Conservation (phyloP, 2,888 invertebrate genomes). For the Drosophila robusta region DNA sequence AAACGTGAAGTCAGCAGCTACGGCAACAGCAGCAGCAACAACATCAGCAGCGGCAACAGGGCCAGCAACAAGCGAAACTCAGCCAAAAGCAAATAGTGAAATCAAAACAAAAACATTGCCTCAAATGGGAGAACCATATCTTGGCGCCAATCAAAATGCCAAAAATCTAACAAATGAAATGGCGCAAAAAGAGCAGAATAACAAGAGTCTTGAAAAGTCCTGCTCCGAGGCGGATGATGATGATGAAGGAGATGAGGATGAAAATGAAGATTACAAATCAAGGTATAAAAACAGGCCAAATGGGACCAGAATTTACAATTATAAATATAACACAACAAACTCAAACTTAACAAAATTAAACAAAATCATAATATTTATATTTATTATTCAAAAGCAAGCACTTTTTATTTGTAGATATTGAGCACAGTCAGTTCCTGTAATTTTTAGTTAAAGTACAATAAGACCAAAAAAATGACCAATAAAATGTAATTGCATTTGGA, state of each 20-base stretch:
- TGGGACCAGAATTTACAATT: not conserved
- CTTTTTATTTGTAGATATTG: not conserved
- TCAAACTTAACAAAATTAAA: not conserved
- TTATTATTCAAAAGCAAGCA: not conserved
- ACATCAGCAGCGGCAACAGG: slow-evolving; percentile 31
- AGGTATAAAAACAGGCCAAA: slow-evolving; percentile 28
- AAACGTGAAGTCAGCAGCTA: slow-evolving; percentile 54
- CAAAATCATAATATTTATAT: not conserved
- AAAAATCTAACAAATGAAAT: slow-evolving; percentile 17
- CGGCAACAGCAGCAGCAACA: slow-evolving; percentile 31
- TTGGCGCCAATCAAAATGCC: slow-evolving; percentile 67
- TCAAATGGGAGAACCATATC: slow-evolving; percentile 66
- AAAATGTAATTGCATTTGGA: not conserved
- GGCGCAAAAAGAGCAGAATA: slow-evolving; percentile 15
- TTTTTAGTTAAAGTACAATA: not conserved
- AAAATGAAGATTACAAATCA: slow-evolving; percentile 42
- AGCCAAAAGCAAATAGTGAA: slow-evolving; percentile 68
- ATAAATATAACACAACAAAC: not conserved
- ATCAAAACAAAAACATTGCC: slow-evolving; percentile 78
- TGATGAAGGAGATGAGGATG: slow-evolving; percentile 57
- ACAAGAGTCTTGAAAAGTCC: slow-evolving; percentile 32
- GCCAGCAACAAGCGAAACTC: slow-evolving; percentile 68
- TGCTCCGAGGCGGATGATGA: slow-evolving; percentile 58
- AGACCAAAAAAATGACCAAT: too few relatives aligned
- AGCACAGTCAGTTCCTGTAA: not conserved